Evolutionary conservation across 2,888 invertebrate genomes (phyloP).

Genomic region (Cryptops parisi): DNA sequence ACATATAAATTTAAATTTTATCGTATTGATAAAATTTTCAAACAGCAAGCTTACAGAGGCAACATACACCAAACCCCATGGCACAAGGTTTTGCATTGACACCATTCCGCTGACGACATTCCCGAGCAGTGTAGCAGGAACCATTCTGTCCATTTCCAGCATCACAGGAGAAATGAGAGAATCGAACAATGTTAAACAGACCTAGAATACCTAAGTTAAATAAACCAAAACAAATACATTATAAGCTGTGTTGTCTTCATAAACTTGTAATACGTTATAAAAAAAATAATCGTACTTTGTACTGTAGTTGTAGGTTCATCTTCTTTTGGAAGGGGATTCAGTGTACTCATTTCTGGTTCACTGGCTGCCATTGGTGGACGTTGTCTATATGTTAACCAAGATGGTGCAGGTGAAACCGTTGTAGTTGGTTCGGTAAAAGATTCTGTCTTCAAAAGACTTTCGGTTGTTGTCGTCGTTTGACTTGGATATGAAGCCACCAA

Average conservation of each 20-base stretch:
- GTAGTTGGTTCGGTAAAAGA: too few species aligned
- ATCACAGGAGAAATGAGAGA: constrained; percentile 55
- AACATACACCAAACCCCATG: constrained; percentile 60
- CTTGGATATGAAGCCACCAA: too few species aligned
- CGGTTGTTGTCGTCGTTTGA: too few species aligned
- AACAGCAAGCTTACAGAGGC: constrained; percentile 49
- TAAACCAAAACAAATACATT: too few species aligned
- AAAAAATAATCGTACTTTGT: too few species aligned
- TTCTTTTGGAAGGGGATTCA: background rate
- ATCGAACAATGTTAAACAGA: constrained; percentile 62
- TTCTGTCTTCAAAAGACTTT: too few species aligned
- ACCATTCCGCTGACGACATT: constrained; percentile 57
- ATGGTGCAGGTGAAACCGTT: too few species aligned
- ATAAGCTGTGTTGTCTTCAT: too few species aligned
- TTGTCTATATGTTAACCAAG: too few species aligned
- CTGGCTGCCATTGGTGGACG: too few species aligned
- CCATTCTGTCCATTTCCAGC: constrained; percentile 66
- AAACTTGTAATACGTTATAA: too few species aligned
- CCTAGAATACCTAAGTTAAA: constrained; percentile 11
- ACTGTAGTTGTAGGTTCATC: background rate
- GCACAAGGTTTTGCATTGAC: constrained; percentile 64
- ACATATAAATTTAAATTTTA: constrained; percentile 58
- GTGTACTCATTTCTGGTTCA: background rate
- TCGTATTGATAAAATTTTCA: background rate
- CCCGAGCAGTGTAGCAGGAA: constrained; percentile 55